Evolutionary conservation across 2,113 vertebrate species (phyloP).

Genomic region (Miniopterus natalensis): DNA sequence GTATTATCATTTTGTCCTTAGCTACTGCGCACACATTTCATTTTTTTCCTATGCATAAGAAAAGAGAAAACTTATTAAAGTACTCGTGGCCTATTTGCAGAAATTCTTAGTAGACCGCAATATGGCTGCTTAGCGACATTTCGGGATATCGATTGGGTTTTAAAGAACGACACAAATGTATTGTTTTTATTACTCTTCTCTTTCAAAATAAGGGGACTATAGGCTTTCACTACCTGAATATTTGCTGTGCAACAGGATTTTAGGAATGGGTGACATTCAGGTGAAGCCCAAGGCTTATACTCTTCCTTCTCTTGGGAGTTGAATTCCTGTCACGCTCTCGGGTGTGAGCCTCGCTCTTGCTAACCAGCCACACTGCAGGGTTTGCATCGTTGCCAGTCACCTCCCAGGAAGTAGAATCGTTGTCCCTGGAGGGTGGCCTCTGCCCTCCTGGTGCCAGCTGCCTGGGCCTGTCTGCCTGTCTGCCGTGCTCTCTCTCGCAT

Average conservation of each 20-base stretch:
- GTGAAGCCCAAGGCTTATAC: not conserved
- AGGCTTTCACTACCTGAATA: not conserved
- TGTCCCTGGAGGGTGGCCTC: not conserved
- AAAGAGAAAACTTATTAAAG: slow-evolving; percentile 23
- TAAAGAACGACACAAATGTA: not conserved
- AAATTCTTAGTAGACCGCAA: not conserved
- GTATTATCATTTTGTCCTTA: not conserved
- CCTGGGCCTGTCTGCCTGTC: not conserved
- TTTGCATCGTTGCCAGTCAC: not conserved
- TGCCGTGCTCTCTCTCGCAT: not conserved
- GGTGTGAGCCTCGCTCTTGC: not conserved
- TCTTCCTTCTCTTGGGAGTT: not conserved
- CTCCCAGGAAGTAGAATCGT: not conserved
- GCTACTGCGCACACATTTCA: not conserved
- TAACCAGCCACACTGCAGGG: not conserved
- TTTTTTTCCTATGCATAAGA: not conserved
- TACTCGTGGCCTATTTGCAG: not conserved
- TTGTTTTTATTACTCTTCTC: not conserved
- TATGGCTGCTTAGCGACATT: not conserved
- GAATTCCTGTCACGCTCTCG: not conserved
- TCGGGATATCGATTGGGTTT: not conserved
- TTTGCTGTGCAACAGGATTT: not conserved
- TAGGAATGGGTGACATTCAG: not conserved
- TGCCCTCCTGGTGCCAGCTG: slow-evolving; percentile 26
- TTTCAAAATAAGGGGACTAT: slow-evolving; percentile 1